Conservation (phyloP, 2,888 invertebrate species). For the Callyntrura sp. region DNA sequence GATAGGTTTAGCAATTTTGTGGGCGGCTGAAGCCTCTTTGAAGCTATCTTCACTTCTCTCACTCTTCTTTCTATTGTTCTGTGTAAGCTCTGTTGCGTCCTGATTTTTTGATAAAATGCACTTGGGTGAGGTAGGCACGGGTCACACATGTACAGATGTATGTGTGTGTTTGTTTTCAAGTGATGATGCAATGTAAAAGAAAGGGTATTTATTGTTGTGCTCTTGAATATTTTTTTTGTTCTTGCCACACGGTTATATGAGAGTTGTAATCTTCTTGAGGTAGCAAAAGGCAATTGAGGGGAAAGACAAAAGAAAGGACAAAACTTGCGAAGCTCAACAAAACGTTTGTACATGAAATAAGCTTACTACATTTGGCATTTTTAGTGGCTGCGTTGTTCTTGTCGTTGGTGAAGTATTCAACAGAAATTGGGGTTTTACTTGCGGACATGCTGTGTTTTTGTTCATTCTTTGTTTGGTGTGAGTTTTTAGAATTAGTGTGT, state of each 20-base stretch:
- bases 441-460: constrained; percentile 45
- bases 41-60: constrained; percentile 54
- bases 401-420: constrained; percentile 25
- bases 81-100: constrained; percentile 8
- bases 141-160: constrained; percentile 1
- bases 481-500: constrained; percentile 38
- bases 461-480: constrained; percentile 61
- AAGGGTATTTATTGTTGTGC: constrained; percentile 62
- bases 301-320: constrained; percentile 71
- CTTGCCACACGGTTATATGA: constrained; percentile 30
- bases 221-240: constrained; percentile 70
- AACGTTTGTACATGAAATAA: constrained; percentile 3
- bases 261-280: constrained; percentile 67
- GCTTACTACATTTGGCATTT: constrained; percentile 16
- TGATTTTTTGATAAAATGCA: constrained; percentile 10
- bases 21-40: constrained; percentile 66
- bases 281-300: constrained; percentile 64
- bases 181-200: constrained; percentile 60
- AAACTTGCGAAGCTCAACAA: constrained; percentile 36
- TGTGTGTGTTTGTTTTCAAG: too few relatives aligned
- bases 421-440: constrained; percentile 36
- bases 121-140: constrained; percentile 41
- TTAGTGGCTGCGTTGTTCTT: background rate
- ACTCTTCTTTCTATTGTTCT: constrained; percentile 25
- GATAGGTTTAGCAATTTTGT: constrained; percentile 66